phyloP scores from a whole-genome alignment of 2,797 vertebrate species.

The Macropus fuliginosus region DNA sequence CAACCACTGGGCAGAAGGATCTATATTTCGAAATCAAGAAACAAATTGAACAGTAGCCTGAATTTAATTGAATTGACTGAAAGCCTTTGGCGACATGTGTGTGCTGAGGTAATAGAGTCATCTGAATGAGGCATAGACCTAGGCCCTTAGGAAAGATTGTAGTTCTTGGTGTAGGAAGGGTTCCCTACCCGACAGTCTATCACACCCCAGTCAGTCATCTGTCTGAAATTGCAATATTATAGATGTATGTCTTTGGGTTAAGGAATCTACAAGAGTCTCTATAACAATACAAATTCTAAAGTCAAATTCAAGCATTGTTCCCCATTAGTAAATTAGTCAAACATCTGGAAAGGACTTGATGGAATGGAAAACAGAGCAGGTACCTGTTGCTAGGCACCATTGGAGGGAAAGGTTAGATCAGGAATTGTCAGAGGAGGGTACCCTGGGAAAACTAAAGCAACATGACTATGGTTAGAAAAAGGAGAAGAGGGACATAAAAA shows the following conservation, averaged over 20 bases:
- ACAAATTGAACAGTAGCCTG: background rate
- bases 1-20: background rate
- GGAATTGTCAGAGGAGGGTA: background rate
- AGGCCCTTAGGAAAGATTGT: background rate
- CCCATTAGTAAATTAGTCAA: slow-evolving; percentile 9
- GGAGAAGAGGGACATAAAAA: background rate
- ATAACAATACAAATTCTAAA: background rate
- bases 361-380: background rate
- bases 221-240: background rate
- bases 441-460: background rate
- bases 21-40: slow-evolving; percentile 15
- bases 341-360: background rate
- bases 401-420: background rate
- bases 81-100: background rate
- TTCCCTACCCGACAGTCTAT: background rate
- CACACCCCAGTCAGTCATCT: background rate
- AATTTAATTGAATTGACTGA: background rate
- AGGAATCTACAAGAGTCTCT: background rate
- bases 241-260: background rate
- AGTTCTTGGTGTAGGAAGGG: background rate
- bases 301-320: background rate
- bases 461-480: background rate
- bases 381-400: background rate
- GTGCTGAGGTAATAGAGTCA: background rate
- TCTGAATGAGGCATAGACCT: background rate